phyloP scores from a whole-genome alignment of 1,140 invertebrate genomes.

The Octopus sinensis region DNA sequence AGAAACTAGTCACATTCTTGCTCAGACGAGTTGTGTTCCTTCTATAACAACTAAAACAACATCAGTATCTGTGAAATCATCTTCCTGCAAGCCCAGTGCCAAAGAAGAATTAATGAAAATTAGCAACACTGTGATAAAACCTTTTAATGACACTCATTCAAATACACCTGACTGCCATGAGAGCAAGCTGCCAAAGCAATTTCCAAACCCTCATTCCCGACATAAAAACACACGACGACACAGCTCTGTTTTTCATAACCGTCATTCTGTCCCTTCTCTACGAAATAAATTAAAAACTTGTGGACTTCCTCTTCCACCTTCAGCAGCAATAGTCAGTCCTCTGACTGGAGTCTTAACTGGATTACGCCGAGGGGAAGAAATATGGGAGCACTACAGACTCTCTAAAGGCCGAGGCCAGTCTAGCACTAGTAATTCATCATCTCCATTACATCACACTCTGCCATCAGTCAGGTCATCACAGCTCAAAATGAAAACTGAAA shows the following conservation, averaged over 20 bases:
- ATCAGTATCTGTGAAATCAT: neutral
- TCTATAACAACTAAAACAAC: neutral
- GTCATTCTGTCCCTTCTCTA: constrained; percentile 10
- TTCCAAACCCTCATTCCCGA: neutral
- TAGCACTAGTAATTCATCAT: too few relatives aligned
- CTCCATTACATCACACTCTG: too few relatives aligned
- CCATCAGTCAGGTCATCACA: neutral
- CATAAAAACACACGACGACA: neutral
- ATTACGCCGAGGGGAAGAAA: neutral
- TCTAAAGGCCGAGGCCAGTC: neutral
- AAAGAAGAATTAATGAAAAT: neutral
- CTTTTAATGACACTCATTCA: neutral
- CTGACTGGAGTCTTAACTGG: neutral
- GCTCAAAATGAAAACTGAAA: neutral
- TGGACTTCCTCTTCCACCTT: neutral
- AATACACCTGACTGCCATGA: neutral
- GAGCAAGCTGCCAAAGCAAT: neutral
- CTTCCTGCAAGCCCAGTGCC: neutral
- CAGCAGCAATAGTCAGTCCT: neutral
- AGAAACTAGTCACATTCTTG: constrained; percentile 22
- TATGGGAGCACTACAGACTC: constrained; percentile 8
- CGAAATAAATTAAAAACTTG: neutral
- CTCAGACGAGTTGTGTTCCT: neutral
- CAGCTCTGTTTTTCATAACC: neutral
- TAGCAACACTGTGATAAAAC: constrained; percentile 16